Percentiles rank a stretch among this genome's conserved stretches.
These are phyloP conservation scores for Semicossyphus pulcher DNA, from an alignment of 2,113 vertebrate species.

Conservation along the genomic window DNA sequence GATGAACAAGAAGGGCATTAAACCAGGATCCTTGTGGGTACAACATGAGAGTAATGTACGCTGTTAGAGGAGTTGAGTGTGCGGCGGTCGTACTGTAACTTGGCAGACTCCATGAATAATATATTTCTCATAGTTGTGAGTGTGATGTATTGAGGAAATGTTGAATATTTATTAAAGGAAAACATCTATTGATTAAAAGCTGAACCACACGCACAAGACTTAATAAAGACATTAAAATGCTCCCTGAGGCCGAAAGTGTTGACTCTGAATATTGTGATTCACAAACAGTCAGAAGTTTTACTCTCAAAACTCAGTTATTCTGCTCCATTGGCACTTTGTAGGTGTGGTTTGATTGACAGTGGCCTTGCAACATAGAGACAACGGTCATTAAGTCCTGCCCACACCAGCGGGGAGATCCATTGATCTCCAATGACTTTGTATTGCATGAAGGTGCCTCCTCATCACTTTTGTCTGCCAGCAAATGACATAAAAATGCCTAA, in stretches of 20 bases:
- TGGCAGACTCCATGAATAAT: neutral
- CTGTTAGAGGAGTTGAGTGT: neutral
- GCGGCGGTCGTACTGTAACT: neutral
- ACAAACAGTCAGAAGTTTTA: too few species aligned
- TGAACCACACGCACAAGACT: too few species aligned
- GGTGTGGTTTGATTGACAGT: neutral
- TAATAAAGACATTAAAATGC: too few species aligned
- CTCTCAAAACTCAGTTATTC: neutral
- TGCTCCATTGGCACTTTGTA: neutral
- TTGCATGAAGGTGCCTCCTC: neutral
- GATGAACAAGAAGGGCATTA: neutral
- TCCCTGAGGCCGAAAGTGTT: neutral
- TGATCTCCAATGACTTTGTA: neutral
- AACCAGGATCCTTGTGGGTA: neutral
- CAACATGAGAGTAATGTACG: neutral
- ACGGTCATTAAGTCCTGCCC: too few species aligned
- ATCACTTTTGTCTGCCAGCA: neutral
- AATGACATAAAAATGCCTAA: neutral
- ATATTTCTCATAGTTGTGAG: neutral
- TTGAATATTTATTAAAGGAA: neutral
- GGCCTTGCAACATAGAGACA: neutral
- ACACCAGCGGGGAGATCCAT: neutral
- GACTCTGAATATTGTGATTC: too few species aligned
- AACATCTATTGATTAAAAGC: too few species aligned
- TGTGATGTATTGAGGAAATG: neutral